Evolutionary conservation across 2,113 vertebrate genomes (phyloP), one percentile per base, ranked within the genome.

Genomic region (Mirza zaza): DNA sequence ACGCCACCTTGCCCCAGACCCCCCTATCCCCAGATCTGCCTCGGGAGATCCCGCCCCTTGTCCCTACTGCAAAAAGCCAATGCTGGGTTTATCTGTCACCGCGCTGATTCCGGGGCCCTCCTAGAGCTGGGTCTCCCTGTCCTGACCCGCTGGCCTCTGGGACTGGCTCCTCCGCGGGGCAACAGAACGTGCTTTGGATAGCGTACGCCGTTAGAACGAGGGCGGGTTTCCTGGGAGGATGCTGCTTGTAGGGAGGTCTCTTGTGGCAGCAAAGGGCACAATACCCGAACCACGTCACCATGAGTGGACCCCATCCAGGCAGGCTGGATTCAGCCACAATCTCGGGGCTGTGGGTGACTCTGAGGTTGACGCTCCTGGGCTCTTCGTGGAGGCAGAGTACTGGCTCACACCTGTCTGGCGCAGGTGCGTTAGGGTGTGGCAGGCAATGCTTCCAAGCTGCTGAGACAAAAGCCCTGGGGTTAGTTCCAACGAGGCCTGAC

Each of bases 321-420:
- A 36, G 65, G 21, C 48, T 63, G 12, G 48, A 57, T 21, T 65
- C 75, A 92, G 50, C 39, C 57, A 15, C 39, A 36, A 0, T 68
- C 39, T 89, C 63, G 12, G 7, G 23, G 79, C 29, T 83, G 34
- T 23, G 20, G 39, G 45, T 25, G 27, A 34, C 27, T 70, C 45
- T 55, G 36, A 5, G 6, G 52, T 23, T 36, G 45, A 39, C 3
- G 17, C 13, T 82, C 32, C 14, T 25, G 68, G 52, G 50, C 67
- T 55, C 27, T 18, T 0, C 5, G 0, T 5, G 27, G 10, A 15
- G 34, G 52, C 34, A 13, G 3, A 29, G 29, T 27, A 3, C 55
- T 4, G 73, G 1, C 13, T 42, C 48, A n/a, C 2, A 36, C 8
- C 50, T 45, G 8, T 34, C 71, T 52, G 34, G 82, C 17, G 21